Percentiles rank a stretch among this genome's conserved stretches.
Evolutionary conservation across 1,140 invertebrate species (phyloP).

Genomic region (Drosophila tropicalis): DNA sequence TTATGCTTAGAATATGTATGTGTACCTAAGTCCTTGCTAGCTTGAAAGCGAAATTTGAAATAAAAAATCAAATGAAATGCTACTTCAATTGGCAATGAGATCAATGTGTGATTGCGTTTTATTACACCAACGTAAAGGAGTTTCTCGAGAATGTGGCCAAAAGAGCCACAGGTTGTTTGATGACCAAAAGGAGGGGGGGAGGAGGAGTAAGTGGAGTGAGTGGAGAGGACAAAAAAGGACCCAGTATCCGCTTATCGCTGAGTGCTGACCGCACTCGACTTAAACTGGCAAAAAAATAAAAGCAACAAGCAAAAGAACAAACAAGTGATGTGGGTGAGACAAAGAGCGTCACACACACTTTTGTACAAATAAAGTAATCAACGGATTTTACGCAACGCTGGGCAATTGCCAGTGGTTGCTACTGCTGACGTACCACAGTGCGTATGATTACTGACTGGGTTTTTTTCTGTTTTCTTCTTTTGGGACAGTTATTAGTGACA

Average conservation of each 20-base stretch:
- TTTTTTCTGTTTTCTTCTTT: background rate
- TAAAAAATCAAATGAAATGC: constrained; percentile 72
- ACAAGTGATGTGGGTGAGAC: constrained; percentile 28
- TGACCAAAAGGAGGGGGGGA: background rate
- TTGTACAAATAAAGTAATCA: constrained; percentile 79
- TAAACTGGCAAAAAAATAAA: background rate
- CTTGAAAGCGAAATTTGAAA: constrained; percentile 31
- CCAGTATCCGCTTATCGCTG: constrained; percentile 55
- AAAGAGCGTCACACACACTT: constrained; percentile 52
- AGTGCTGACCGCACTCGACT: constrained; percentile 37
- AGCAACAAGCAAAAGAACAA: background rate
- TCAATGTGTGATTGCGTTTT: constrained; percentile 48
- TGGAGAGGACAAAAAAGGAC: constrained; percentile 2
- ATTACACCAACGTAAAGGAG: constrained; percentile 36
- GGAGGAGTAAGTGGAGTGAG: too few relatives aligned
- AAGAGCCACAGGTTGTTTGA: constrained; percentile 66
- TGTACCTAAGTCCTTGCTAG: background rate
- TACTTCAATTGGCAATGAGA: constrained; percentile 50
- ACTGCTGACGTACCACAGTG: constrained; percentile 38
- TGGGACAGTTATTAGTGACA: constrained; percentile 50
- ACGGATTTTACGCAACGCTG: constrained; percentile 73
- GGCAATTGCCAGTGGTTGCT: constrained; percentile 47
- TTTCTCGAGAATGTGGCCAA: constrained; percentile 35
- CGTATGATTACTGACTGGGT: constrained; percentile 62
- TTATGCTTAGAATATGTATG: constrained; percentile 13